Evolutionary conservation across 2,888 invertebrate species (phyloP), one percentile per base, ranked within the genome.

Genomic region (Hydrotaea cyrtoneurina): DNA sequence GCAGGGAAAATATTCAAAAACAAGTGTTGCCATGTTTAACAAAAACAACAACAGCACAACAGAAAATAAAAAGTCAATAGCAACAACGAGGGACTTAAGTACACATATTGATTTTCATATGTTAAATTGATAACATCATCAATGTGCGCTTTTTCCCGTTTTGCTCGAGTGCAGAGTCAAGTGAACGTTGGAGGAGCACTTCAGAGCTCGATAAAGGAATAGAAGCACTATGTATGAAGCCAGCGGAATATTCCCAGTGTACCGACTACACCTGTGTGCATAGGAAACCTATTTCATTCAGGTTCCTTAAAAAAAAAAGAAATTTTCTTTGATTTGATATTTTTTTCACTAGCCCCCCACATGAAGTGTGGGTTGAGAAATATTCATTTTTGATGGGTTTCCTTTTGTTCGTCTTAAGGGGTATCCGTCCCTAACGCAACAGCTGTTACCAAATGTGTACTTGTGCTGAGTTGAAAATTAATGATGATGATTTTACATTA

Each of bases 401-500:
- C 66, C 19, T 8, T 43, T 36, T 36, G 23, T 64, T 64, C 36
- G 19, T n/a, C n/a, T n/a, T n/a, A 66, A n/a, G n/a, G n/a, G 15
- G 15, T 55, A 7, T 23, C 8, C 23, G 2, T 23, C 15, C 59
- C 59, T 4, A 62, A 69, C 50, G 46, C 26, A 79, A 57, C 85
- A 85, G 76, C 79, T 85, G 85, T 64, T 85, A 69, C 79, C 31
- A 80, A 77, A 80, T 77, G 31, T 43, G 69, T 31, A 74, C 79
- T 85, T 77, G 53, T 74, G 73, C 43, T 39, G 79, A 85, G 85
- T 80, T 80, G 55, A 74, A 71, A 82, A 82, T 82, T 85, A 85
- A 85, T 82, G 85, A 79, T 85, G 82, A 85, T 85, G 79, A 85
- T 66, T 82, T 62, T n/a, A 71, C 82, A 85, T 85, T 74, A 74